phyloP scores from a whole-genome alignment of 1,140 invertebrate genomes.

The Chlorops oryzae region DNA sequence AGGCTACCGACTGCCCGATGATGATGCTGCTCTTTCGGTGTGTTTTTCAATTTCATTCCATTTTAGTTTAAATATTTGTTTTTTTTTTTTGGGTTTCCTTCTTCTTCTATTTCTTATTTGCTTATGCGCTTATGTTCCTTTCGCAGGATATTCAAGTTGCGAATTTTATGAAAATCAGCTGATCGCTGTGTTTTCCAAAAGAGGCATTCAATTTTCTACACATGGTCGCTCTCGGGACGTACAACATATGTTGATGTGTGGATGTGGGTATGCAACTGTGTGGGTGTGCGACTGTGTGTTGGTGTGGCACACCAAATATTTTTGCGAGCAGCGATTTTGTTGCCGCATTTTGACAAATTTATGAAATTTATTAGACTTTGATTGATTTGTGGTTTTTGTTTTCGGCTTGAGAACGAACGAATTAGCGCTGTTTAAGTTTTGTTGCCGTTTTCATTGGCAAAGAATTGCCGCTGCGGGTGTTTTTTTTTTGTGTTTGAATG shows the following conservation, averaged over 20 bases:
- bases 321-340: conserved; percentile 9
- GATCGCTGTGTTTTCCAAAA: conserved; percentile 10
- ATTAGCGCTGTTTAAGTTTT: too few relatives aligned
- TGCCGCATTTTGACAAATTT: background rate
- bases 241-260: too few relatives aligned
- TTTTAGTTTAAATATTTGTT: background rate
- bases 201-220: too few relatives aligned
- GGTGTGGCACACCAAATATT: background rate
- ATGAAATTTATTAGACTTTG: conserved; percentile 46
- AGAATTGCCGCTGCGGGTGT: too few relatives aligned
- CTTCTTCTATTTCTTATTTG: conserved; percentile 3
- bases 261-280: too few relatives aligned
- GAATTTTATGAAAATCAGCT: conserved; percentile 15
- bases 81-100: background rate
- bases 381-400: conserved; percentile 40
- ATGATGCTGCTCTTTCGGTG: conserved; percentile 30
- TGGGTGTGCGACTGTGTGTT: background rate
- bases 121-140: background rate
- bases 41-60: conserved; percentile 28
- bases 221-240: too few relatives aligned
- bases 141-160: conserved; percentile 1
- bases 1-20: conserved; percentile 25
- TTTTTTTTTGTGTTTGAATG: too few relatives aligned
- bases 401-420: too few relatives aligned
- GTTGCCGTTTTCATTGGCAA: too few relatives aligned